phyloP scores from a whole-genome alignment of 2,797 vertebrate species.

The Cynopterus sphinx region DNA sequence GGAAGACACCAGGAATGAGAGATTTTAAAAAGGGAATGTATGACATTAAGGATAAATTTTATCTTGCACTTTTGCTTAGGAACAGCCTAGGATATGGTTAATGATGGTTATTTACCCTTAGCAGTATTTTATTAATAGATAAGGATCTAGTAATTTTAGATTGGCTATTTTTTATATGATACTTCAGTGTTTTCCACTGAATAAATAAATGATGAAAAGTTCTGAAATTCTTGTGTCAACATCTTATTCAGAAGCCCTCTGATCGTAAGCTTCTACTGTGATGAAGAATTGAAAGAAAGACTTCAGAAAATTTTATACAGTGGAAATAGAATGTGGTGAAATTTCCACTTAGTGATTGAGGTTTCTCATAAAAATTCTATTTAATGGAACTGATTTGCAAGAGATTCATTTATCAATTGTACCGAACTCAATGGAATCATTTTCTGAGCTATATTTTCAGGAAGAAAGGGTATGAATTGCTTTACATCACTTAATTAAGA shows the following conservation, averaged over 20 bases:
- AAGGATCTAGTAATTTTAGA: background rate
- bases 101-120: background rate
- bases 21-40: background rate
- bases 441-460: background rate
- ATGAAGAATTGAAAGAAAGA: background rate
- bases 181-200: background rate
- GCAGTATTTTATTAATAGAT: background rate
- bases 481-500: background rate
- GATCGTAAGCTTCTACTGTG: background rate
- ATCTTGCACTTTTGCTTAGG: background rate
- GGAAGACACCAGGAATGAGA: background rate
- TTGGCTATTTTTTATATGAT: background rate
- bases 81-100: background rate
- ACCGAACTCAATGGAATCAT: background rate
- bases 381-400: background rate
- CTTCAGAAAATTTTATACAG: background rate
- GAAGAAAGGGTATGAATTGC: background rate
- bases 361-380: background rate
- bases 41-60: background rate
- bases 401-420: background rate
- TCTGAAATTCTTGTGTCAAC: background rate
- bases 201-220: background rate
- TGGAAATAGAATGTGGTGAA: background rate
- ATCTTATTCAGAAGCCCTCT: background rate
- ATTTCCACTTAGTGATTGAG: background rate